Evolutionary conservation across 2,888 invertebrate species (phyloP), one percentile per base, ranked within the genome.

Genomic region (Saturnia japonica): DNA sequence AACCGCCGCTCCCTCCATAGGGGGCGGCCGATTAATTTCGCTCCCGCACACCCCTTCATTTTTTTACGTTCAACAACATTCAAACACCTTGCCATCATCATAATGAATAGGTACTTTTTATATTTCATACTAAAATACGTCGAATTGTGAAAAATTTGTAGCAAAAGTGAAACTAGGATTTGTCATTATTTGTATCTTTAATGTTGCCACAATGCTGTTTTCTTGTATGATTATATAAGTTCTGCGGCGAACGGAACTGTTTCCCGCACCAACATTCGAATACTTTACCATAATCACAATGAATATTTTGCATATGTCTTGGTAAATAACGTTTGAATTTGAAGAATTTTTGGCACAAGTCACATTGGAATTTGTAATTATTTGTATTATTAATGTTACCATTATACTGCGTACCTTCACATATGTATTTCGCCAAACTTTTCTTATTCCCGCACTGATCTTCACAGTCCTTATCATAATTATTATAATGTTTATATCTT

Each of bases 231-330:
- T 11, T 11, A 0, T 0, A 22, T 9, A 54, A 7, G 54, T 54
- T 9, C 9, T 2, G 1, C 7, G 54, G 54, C 12, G 54, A n/a
- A 54, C 54, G 54, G 11, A 54, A 54, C 22, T 54, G 22, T 54
- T 54, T 54, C 54, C 54, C 54, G 54, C 54, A 54, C 54, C 54
- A 54, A 22, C 54, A 54, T 22, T 54, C 54, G 12, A 47, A 47
- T 19, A 1, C 16, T 47, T n/a, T 47, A 47, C 47, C 47, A 47
- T 47, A 47, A 47, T 47, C 47, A 47, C 19, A 47, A 47, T 47
- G 47, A 47, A 47, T 19, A 19, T 11, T 4, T 40, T 22, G 8
- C 22, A 22, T 54, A 54, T 54, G 54, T 9, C 12, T 9, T 22
- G 11, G 2, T 54, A 54, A 54, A 54, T 8, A 8, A n/a, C 22